These are phyloP conservation scores for Drosophila picticornis DNA, from an alignment of 2,888 invertebrate species.

Conservation along the genomic window DNA sequence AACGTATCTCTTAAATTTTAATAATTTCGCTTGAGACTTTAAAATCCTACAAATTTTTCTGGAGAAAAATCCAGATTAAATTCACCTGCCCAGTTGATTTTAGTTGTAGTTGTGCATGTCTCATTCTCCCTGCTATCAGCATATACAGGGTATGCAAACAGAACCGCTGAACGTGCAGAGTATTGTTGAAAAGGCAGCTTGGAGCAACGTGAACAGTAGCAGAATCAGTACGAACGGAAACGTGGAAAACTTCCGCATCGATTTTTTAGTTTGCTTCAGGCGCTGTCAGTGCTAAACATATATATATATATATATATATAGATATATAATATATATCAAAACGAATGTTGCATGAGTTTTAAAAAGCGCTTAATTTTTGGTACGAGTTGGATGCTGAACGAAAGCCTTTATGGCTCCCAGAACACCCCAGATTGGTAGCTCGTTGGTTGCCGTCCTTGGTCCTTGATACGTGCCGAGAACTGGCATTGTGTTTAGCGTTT, in stretches of 20 bases:
- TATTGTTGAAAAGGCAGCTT: slow-evolving; percentile 23
- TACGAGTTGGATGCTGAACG: slow-evolving; percentile 29
- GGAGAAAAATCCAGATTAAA: background rate
- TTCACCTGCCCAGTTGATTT: background rate
- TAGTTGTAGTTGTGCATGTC: background rate
- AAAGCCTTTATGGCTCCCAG: slow-evolving; percentile 45
- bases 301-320: background rate
- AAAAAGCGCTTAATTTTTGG: slow-evolving; percentile 70
- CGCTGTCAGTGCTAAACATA: slow-evolving; percentile 11
- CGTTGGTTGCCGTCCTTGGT: slow-evolving; percentile 41
- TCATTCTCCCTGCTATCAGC: background rate
- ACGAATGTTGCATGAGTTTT: slow-evolving; percentile 56
- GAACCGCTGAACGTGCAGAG: slow-evolving; percentile 44
- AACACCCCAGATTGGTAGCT: slow-evolving; percentile 21
- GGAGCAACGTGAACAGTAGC: slow-evolving; percentile 20
- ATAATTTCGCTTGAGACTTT: background rate
- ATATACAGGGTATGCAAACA: slow-evolving; percentile 16
- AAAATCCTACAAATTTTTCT: background rate
- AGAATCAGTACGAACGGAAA: slow-evolving; percentile 10
- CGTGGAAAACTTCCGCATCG: slow-evolving; percentile 51
- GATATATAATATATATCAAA: slow-evolving; percentile 39
- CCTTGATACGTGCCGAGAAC: slow-evolving; percentile 54
- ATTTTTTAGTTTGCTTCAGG: slow-evolving; percentile 47
- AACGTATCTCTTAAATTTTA: background rate
- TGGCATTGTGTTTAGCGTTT: slow-evolving; percentile 64